Evolutionary conservation across 2,888 invertebrate species (phyloP), one percentile per base, ranked within the genome.

Genomic region (Eurytoma adleriae): DNA sequence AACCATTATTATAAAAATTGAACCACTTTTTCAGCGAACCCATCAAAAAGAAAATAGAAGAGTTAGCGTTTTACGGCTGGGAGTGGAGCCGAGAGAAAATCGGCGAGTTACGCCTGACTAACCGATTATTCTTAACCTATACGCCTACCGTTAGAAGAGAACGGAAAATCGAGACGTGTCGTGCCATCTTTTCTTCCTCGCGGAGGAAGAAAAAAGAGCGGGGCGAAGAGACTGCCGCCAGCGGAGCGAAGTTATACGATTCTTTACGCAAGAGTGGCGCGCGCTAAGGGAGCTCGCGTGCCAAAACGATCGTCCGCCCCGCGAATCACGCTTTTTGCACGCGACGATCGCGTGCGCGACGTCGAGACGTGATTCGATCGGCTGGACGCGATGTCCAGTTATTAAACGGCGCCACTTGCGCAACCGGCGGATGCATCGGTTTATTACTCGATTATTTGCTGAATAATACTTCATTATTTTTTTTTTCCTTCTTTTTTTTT

Each of bases 141-240:
- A 54, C 54, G 54, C 50, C 18, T 68, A 27, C 69, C 40, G 40
- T 40, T 40, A 48, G 48, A 76, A 57, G 72, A 80, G n/a, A 56
- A 20, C 64, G 59, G 72, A 61, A 80, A 80, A 79, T 79, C 79
- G 71, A 75, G 48, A 70, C 80, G 62, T 69, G 66, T 16, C 16
- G 40, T 27, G 80, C 77, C 73, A 66, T 73, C 56, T 20, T 80
- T 80, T 54, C 78, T 69, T 69, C 74, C 78, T 81, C 78, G 48
- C 54, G 50, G 61, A 62, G 78, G 74, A 77, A 78, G 75, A 76
- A 77, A 76, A 77, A 72, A 75, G 67, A 82, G 76, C 76, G 69
- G 64, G 40, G 59, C 75, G 74, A 78, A 78, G 70, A 77, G 50
- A 61, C 78, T 68, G 77, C 76, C 76, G 80, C 80, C 72, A 76